phyloP scores from a whole-genome alignment of 1,140 invertebrate species.

The Bombus confusus region DNA sequence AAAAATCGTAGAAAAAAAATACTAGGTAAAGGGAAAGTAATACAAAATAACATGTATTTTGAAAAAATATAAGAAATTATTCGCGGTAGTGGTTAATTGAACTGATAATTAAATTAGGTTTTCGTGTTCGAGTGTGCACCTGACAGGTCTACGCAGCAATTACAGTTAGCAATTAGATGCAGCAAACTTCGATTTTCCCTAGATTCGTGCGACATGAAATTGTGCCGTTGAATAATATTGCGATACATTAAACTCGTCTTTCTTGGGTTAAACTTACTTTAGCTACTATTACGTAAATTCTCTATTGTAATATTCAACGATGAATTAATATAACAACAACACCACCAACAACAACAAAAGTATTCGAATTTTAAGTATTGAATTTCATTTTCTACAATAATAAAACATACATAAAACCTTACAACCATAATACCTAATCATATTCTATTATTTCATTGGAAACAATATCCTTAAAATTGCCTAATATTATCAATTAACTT shows the following conservation, averaged over 20 bases:
- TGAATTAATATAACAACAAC: too few relatives aligned
- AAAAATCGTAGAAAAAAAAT: not conserved
- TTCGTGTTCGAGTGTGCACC: not conserved
- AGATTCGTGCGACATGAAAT: not conserved
- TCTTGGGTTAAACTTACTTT: not conserved
- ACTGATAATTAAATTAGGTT: constrained; percentile 12
- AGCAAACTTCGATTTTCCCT: not conserved
- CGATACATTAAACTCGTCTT: not conserved
- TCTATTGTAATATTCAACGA: not conserved
- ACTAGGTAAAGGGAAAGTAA: not conserved
- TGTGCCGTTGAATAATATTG: not conserved
- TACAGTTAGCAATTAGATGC: constrained; percentile 4
- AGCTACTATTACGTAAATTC: not conserved
- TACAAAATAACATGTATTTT: not conserved
- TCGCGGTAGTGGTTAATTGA: not conserved
- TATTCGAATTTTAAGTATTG: not conserved
- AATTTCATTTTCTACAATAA: not conserved
- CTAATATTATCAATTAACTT: too few relatives aligned
- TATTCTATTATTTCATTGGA: too few relatives aligned
- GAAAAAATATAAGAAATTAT: too few relatives aligned
- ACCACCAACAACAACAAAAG: too few relatives aligned
- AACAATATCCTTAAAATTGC: too few relatives aligned
- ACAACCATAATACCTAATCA: not conserved
- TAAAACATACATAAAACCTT: not conserved
- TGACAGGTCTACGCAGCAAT: not conserved